Conservation (phyloP, 2,113 vertebrate genomes). For the Otis tarda region DNA sequence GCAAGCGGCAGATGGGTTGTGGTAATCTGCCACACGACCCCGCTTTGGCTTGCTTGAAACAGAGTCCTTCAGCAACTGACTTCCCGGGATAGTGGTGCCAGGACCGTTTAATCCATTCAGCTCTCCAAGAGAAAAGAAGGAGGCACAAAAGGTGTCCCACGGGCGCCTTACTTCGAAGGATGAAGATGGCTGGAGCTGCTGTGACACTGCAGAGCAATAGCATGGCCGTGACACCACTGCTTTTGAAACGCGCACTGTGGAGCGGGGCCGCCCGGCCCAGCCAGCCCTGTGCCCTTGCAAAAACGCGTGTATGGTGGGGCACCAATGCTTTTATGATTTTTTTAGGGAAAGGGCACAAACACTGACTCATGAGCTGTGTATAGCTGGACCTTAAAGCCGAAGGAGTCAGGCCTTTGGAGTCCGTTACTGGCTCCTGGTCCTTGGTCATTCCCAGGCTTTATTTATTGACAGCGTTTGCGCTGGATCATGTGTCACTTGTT, state of each 20-base stretch:
- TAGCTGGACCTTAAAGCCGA: rapidly evolving
- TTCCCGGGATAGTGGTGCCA: rapidly evolving
- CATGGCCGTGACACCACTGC: rapidly evolving
- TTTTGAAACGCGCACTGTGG: rapidly evolving
- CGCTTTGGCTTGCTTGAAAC: not conserved
- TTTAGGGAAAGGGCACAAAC: not conserved
- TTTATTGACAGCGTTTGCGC: rapidly evolving
- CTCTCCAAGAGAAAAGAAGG: not conserved
- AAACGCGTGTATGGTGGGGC: rapidly evolving
- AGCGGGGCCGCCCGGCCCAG: not conserved
- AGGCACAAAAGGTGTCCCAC: not conserved
- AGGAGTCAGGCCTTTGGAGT: not conserved
- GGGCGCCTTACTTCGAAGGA: not conserved
- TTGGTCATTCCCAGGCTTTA: not conserved
- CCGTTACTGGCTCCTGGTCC: not conserved
- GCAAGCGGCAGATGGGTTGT: not conserved
- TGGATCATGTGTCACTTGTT: not conserved
- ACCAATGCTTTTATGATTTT: rapidly evolving
- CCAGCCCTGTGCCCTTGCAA: not conserved
- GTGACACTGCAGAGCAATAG: not conserved
- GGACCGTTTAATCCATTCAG: not conserved
- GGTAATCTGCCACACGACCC: not conserved
- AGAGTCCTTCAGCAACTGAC: too few relatives aligned
- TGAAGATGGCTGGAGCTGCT: rapidly evolving
- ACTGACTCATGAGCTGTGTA: not conserved